Base-by-base conservation (phyloP, 2,888 invertebrate species). In the Horisme vitalbata region DNA sequence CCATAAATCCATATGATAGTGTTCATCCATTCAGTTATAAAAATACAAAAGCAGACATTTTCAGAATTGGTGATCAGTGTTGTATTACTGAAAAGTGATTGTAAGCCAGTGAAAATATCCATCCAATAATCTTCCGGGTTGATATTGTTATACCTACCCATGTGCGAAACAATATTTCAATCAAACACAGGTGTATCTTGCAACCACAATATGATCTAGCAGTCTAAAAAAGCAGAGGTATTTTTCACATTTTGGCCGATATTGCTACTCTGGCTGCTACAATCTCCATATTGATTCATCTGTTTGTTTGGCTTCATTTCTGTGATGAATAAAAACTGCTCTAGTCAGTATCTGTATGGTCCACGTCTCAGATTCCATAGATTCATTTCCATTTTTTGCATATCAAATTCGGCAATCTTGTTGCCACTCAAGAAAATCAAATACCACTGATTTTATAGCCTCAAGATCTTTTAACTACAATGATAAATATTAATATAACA, bases 61-160 rank as follows among this genome's bases (percentile, higher is more conserved):
- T 51, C 48, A 47, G 45, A 52, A 44, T 73, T 73, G 75, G 81
- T 86, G 83, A 76, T 74, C 63, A 72, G 75, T 79, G 80, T 80
- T 69, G 76, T 71, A 74, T 65, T 79, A 86, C 86, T 86, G 85
- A 86, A 87, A 87, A 79, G 83, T 81, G 83, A 86, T 78, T 75
- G 82, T 73, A 85, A 79, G 82, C 80, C 73, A 71, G 83, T 84
- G 83, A 81, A 77, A 79, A 77, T 69, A 78, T 65, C 64, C 57
- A 74, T 73, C 69, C 73, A 73, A 65, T 49, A 61, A 59, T 59
- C 61, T 57, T 62, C 57, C 50, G 58, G 46, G 59, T 57, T 61
- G 55, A 63, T 50, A 56, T 53, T 61, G 46, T 56, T 44, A 72
- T 75, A 79, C 79, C 79, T 75, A 79, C 75, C 71, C 54, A 54